Evolutionary conservation across 2,888 invertebrate species (phyloP).

Genomic region (Plagodis pulveraria): DNA sequence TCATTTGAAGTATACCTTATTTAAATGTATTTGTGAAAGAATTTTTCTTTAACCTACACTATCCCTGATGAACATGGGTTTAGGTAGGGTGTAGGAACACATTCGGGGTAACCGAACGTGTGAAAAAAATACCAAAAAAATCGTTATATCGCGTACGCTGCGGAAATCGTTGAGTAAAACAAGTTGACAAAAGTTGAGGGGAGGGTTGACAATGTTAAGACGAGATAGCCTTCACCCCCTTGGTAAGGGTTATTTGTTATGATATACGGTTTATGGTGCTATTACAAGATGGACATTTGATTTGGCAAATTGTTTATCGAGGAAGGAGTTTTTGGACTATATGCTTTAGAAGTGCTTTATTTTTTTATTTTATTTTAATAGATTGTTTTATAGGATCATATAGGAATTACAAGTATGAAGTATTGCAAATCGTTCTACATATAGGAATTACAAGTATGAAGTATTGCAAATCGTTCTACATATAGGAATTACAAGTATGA

Average conservation of each 20-base stretch:
- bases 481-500: background rate
- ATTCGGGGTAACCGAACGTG: too few species aligned
- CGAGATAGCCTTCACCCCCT: slow-evolving; percentile 8
- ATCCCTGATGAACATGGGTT: too few species aligned
- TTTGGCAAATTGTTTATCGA: slow-evolving; percentile 21
- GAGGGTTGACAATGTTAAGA: background rate
- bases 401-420: background rate
- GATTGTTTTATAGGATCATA: background rate
- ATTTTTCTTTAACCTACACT: too few species aligned
- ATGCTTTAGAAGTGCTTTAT: background rate
- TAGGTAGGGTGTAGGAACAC: too few species aligned
- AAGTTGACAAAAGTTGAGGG: too few species aligned
- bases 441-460: background rate
- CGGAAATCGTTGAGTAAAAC: too few species aligned
- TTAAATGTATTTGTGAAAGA: too few species aligned
- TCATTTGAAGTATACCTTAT: too few species aligned
- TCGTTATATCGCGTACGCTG: too few species aligned
- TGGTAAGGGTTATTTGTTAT: slow-evolving; percentile 1
- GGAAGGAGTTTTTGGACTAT: background rate
- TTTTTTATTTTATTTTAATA: background rate
- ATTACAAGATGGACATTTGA: slow-evolving; percentile 7
- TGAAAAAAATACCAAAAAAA: too few species aligned
- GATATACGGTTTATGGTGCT: slow-evolving; percentile 15
- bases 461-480: background rate
- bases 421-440: background rate